Evolutionary conservation across 2,888 invertebrate species (phyloP), one percentile per base, ranked within the genome.

Genomic region (Petrophora chlorosata): DNA sequence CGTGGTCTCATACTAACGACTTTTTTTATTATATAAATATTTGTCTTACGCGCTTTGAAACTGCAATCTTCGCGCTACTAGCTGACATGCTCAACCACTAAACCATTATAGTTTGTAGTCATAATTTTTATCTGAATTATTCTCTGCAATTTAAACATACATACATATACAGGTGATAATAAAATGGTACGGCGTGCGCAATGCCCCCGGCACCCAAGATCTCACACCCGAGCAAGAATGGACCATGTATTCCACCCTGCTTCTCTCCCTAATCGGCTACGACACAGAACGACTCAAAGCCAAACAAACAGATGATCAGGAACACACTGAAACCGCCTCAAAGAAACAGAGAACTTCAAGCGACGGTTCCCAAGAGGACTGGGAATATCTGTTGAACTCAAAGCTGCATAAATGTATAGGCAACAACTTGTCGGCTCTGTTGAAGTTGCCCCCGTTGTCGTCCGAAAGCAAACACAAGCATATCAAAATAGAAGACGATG

Each of bases 151-250:
- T 26, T 10, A 4, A 10, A 12, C 5, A 12, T 28, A 12, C 5
- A 22, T 38, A 33, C 40, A 26, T 32, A 61, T 61, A 0, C 70
- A 91, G 75, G 86, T 96, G 3, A 85, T 95, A 43, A 92, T 94
- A 35, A 94, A 95, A 70, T 98, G 98, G 98, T 98, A 97, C 77
- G 94, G 95, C 0, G 92, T 94, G 0, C 91, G 97, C 52, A 98
- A 98, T 90, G 95, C 97, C 0, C 96, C 98, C 0, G 98, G 98
- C 1, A 93, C 95, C 0, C 93, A 93, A 59, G 94, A 96, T 70
- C 91, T 95, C 15, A 94, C 94, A 5, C 92, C 93, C 0, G 92
- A 92, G 48, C 93, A 95, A 62, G 97, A 97, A 76, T 97, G 97
- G 96, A 86, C 92, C 3, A 92, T 95, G 78, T 97, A 97, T 79